Percentiles rank a stretch among this genome's conserved stretches.
Evolutionary conservation across 2,113 vertebrate species (phyloP).

Genomic region (Thunnus maccoyii): DNA sequence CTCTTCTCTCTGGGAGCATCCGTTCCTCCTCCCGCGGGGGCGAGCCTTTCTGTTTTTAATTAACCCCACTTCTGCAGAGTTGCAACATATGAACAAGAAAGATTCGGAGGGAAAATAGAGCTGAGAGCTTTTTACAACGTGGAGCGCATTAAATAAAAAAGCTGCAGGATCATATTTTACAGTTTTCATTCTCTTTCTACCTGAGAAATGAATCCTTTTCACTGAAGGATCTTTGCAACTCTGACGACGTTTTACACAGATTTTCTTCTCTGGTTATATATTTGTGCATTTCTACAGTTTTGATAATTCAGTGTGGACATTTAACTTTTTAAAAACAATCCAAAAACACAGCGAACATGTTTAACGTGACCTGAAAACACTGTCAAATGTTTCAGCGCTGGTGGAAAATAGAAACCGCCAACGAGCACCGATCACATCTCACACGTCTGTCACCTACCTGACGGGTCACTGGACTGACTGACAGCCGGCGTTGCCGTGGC

Average conservation of each 20-base stretch:
- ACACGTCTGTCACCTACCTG: constrained; percentile 63
- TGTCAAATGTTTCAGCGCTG: no score
- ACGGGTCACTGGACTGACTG: constrained; percentile 23
- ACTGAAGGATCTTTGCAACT: not conserved
- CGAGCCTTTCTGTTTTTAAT: constrained; percentile 37
- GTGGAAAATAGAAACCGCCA: no score
- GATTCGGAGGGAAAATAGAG: no score
- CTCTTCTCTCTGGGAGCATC: constrained; percentile 28
- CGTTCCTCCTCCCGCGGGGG: constrained; percentile 20
- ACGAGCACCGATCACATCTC: not conserved
- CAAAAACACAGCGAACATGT: no score
- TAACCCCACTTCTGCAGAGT: constrained; percentile 49
- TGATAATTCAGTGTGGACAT: no score
- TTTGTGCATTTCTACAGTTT: no score
- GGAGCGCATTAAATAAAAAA: no score
- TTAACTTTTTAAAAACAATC: no score
- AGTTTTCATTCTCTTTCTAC: not conserved
- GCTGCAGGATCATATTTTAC: not conserved
- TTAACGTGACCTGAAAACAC: no score
- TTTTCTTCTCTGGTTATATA: no score
- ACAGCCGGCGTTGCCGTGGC: not conserved
- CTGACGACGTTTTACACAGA: no score
- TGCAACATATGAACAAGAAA: not conserved
- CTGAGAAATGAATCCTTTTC: no score
- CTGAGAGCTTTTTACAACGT: not conserved